Conservation (phyloP, 2,797 vertebrate species). For the Darevskia nairensis region DNA sequence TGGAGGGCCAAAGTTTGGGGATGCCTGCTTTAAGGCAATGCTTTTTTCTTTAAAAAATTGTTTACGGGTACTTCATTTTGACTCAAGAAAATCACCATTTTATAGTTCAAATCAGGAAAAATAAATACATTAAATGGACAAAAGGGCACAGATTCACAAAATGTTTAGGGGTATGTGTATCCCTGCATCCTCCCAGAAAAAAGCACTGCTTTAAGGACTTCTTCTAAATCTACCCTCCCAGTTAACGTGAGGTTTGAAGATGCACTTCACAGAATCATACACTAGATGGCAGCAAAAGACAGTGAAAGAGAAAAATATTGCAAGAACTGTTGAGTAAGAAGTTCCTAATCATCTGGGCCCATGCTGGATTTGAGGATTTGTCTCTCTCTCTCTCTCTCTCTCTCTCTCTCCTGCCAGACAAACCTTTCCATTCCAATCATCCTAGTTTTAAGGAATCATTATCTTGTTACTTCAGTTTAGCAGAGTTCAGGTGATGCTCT, state of each 20-base stretch:
- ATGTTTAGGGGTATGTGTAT: too few relatives aligned
- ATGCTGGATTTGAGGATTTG: too few relatives aligned
- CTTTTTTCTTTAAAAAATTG: too few relatives aligned
- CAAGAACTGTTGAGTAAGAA: neutral
- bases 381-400: too few relatives aligned
- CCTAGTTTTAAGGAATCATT: neutral
- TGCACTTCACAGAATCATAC: neutral
- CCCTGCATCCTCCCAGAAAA: too few relatives aligned
- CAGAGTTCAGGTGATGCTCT: neutral
- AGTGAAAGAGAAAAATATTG: neutral
- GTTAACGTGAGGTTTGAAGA: accelerated
- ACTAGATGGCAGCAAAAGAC: neutral
- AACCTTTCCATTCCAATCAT: neutral
- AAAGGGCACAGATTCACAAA: too few relatives aligned
- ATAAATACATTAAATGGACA: too few relatives aligned
- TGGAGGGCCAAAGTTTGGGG: too few relatives aligned
- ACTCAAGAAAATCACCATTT: too few relatives aligned
- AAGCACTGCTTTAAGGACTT: neutral
- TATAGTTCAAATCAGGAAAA: too few relatives aligned
- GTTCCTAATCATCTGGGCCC: neutral
- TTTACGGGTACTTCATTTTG: too few relatives aligned
- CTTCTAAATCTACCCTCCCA: neutral
- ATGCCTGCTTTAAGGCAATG: too few relatives aligned
- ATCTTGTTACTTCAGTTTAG: neutral
- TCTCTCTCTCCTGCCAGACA: neutral